phyloP scores from a whole-genome alignment of 2,113 vertebrate genomes.

The Scolopax mira region DNA sequence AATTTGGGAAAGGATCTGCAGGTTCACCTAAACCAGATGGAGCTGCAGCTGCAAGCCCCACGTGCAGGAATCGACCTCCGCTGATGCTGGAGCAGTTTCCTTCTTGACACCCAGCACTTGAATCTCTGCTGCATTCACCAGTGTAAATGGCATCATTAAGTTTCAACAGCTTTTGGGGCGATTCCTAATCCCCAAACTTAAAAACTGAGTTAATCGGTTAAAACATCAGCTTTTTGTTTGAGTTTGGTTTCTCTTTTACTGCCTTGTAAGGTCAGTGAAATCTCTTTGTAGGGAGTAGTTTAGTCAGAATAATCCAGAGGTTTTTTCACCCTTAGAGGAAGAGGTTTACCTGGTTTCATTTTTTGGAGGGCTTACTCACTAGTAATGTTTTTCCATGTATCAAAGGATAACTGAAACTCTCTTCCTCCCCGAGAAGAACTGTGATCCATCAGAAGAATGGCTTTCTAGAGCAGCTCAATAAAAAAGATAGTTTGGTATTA shows the following conservation, averaged over 20 bases:
- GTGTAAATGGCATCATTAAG: not conserved
- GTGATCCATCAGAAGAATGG: not conserved
- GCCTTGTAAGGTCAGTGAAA: not conserved
- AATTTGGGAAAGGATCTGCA: not conserved
- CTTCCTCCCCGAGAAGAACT: not conserved
- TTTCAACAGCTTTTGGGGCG: not conserved
- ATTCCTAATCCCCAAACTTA: not conserved
- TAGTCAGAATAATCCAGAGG: not conserved
- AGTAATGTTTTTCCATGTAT: not conserved
- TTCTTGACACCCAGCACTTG: not conserved
- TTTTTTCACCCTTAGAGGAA: not conserved
- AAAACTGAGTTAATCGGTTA: not conserved
- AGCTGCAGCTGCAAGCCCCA: not conserved
- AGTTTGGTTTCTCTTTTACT: not conserved
- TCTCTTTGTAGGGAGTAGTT: not conserved
- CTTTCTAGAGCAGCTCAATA: not conserved
- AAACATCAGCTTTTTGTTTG: not conserved
- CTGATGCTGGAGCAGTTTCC: not conserved
- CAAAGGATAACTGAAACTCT: not conserved
- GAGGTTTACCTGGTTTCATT: not conserved
- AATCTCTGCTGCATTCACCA: not conserved
- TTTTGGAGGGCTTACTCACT: not conserved
- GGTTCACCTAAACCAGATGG: not conserved
- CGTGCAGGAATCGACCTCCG: accelerated
- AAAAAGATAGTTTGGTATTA: not conserved